phyloP scores from a whole-genome alignment of 2,797 vertebrate genomes.

The Chrysolophus pictus region DNA sequence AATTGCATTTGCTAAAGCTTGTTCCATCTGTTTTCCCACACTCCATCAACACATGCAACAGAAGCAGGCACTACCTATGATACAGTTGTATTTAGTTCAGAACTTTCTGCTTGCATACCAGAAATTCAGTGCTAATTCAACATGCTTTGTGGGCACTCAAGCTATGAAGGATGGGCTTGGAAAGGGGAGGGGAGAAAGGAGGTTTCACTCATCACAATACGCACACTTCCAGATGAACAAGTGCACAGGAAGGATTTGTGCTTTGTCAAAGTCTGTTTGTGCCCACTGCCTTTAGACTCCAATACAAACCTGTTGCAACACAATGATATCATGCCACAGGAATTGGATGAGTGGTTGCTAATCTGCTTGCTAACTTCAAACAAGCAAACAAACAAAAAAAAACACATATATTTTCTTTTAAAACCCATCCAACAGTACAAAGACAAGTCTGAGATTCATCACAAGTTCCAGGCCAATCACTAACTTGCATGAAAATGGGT shows the following conservation, averaged over 20 bases:
- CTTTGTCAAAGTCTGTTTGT: fast-evolving
- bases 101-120: conserved; percentile 69
- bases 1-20: conserved; percentile 70
- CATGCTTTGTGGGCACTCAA: neutral
- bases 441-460: conserved; percentile 45
- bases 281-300: neutral
- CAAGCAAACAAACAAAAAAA: neutral
- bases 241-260: neutral
- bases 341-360: conserved; percentile 3
- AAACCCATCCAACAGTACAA: conserved; percentile 24
- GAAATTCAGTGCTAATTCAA: conserved; percentile 62
- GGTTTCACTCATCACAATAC: neutral
- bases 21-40: conserved; percentile 77
- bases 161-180: neutral
- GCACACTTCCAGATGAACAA: fast-evolving
- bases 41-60: conserved; percentile 24
- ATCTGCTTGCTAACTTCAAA: neutral
- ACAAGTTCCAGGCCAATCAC: neutral
- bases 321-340: neutral
- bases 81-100: conserved; percentile 2
- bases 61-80: conserved; percentile 53
- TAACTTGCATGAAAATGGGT: conserved; percentile 53
- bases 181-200: neutral
- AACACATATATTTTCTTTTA: conserved; percentile 20
- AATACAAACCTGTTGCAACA: neutral